Evolutionary conservation across 2,797 vertebrate genomes (phyloP).

Genomic region (Halcyon chelicuti): DNA sequence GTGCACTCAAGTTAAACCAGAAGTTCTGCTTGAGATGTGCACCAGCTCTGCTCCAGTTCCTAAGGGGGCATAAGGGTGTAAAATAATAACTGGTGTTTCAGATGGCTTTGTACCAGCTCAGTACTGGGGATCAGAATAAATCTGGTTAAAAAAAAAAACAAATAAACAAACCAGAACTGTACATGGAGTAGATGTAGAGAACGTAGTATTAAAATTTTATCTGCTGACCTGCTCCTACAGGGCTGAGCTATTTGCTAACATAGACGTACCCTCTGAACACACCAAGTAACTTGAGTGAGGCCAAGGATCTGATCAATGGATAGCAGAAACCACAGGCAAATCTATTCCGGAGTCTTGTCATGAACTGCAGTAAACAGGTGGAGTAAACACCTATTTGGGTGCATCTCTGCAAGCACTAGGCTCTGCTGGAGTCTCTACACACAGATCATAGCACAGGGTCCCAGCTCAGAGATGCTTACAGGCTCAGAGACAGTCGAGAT

Average conservation of each 20-base stretch:
- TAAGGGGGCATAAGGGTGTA: not conserved
- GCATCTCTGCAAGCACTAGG: not conserved
- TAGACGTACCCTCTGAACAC: not conserved
- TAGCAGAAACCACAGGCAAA: not conserved
- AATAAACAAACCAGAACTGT: not conserved
- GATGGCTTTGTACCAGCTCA: not conserved
- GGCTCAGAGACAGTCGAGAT: not conserved
- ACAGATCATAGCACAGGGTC: not conserved
- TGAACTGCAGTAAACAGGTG: not conserved
- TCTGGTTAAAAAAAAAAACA: not conserved
- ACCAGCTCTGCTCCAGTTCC: not conserved
- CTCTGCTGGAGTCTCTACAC: not conserved
- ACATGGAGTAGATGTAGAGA: not conserved
- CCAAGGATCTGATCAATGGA: not conserved
- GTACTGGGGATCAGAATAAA: not conserved
- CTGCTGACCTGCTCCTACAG: not conserved
- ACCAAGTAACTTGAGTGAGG: not conserved
- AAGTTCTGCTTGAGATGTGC: not conserved
- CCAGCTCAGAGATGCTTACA: not conserved
- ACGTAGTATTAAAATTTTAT: accelerated
- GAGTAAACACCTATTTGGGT: not conserved
- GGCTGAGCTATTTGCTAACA: not conserved
- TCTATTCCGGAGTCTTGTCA: not conserved
- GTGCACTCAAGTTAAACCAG: not conserved
- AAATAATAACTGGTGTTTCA: not conserved